A percentile compares a stretch with the other conserved stretches of the same genome.
Conservation (phyloP, 2,888 invertebrate genomes). For the Volucella inflata region DNA sequence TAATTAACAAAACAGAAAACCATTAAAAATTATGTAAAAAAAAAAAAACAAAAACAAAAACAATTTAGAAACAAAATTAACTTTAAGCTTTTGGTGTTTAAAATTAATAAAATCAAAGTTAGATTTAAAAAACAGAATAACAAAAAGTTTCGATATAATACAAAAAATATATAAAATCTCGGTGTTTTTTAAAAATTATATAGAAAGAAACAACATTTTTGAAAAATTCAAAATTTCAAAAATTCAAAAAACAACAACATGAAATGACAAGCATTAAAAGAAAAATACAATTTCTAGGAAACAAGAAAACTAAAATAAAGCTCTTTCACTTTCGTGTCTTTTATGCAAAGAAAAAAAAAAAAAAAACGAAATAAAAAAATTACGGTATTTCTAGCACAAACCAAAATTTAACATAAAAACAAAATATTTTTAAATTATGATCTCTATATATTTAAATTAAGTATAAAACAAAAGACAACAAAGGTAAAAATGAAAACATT, state of each 20-base stretch:
- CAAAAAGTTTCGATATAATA: constrained; percentile 56
- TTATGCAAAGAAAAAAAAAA: constrained; percentile 81
- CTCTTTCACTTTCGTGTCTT: constrained; percentile 84
- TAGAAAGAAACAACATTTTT: constrained; percentile 77
- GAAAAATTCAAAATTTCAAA: constrained; percentile 61
- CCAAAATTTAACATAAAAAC: neutral
- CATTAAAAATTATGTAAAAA: constrained; percentile 72
- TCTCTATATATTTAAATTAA: constrained; percentile 82
- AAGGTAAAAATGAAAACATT: constrained; percentile 63
- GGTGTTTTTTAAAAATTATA: constrained; percentile 73
- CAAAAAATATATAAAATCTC: constrained; percentile 58
- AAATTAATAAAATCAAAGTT: constrained; percentile 77
- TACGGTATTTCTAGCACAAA: constrained; percentile 75
- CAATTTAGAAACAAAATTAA: constrained; percentile 80
- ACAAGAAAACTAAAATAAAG: constrained; percentile 78
- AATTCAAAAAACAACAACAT: constrained; percentile 74
- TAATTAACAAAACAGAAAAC: constrained; percentile 68
- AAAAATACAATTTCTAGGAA: constrained; percentile 69
- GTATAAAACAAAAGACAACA: constrained; percentile 73
- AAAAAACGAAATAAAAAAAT: constrained; percentile 75
- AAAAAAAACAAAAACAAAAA: constrained; percentile 76
- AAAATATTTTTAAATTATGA: constrained; percentile 75
- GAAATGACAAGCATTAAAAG: constrained; percentile 77
- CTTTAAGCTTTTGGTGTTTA: constrained; percentile 84
- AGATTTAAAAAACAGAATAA: constrained; percentile 76